Percentiles rank a stretch among this genome's conserved stretches.
These are phyloP conservation scores for Orthosia gracilis DNA, from an alignment of 2,888 invertebrate species.

Conservation along the genomic window DNA sequence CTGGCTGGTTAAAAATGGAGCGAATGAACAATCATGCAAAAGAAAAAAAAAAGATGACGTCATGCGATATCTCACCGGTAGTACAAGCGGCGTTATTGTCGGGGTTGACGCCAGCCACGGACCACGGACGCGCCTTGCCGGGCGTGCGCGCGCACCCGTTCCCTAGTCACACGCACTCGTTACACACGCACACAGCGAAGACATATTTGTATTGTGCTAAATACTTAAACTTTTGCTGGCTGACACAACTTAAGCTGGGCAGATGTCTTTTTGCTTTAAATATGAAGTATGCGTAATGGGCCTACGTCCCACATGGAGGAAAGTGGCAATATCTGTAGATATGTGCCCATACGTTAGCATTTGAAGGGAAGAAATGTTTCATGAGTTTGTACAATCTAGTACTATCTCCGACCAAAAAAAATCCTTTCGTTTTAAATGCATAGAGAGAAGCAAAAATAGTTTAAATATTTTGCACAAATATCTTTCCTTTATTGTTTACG, in stretches of 20 bases:
- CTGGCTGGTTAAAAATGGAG: slow-evolving; percentile 10
- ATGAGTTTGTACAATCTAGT: not conserved
- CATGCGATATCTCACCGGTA: slow-evolving; percentile 82
- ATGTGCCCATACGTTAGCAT: not conserved
- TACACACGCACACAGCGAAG: slow-evolving; percentile 62
- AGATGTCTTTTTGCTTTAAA: not conserved
- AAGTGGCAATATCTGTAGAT: not conserved
- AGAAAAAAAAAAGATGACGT: slow-evolving; percentile 12
- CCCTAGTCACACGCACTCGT: slow-evolving; percentile 72
- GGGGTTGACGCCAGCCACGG: slow-evolving; percentile 88
- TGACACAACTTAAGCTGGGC: not conserved
- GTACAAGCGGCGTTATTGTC: slow-evolving; percentile 86
- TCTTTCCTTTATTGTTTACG: slow-evolving; percentile 5
- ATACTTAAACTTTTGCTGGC: slow-evolving; percentile 34
- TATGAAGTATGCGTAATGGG: not conserved
- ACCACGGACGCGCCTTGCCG: slow-evolving; percentile 90
- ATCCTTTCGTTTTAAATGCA: not conserved
- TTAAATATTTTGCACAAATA: slow-evolving; percentile 60
- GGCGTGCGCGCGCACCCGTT: slow-evolving; percentile 87
- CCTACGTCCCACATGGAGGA: not conserved
- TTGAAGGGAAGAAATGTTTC: not conserved
- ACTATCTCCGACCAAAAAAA: too few relatives aligned
- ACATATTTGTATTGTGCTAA: slow-evolving; percentile 43
- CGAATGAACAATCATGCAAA: slow-evolving; percentile 35
- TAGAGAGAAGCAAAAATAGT: not conserved